Base-by-base conservation (phyloP, 2,797 vertebrate species). In the Darevskia mixta region DNA sequence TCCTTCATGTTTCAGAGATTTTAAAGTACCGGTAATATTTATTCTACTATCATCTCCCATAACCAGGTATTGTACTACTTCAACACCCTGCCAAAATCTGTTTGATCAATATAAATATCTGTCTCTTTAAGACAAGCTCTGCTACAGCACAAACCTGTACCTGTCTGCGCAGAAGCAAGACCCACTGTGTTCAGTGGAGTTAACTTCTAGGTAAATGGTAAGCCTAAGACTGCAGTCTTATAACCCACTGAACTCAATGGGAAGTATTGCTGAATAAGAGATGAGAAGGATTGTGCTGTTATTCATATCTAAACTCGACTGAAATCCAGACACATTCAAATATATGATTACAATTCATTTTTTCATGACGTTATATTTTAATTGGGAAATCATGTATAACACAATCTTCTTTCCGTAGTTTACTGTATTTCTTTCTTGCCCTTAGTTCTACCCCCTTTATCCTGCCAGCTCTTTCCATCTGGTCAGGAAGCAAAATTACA, bases 401-500 rank as follows among this genome's bases (percentile, higher is more conserved):
- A 58, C 15, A 49, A 45, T 83, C 64, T 82, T 41, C 80, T 27
- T 81, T 75, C 69, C 20, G 8, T 73, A 80, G 20, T 67, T 69
- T 67, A 69, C 75, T 79, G 27, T 85, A 80, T 75, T 78, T 85
- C 45, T 13, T 87, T 87, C 69, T 20, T 77, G 43, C 32, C 0
- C 67, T 64, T 55, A 79, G 88, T 86, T 2, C 0, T 73, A 23
- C n/a, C 38, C 82, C 5, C 76, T 93, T 32, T 72, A 18, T 64
- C 90, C 86, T 92, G 20, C 41, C 76, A 0, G 67, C 0, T 79
- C 82, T 90, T 91, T 93, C 43, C 25, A 8, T 88, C 8, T 83
- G 45, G 4, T 82, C 58, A 87, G 83, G 88, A 90, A 41, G 29
- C 84, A 85, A 87, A 91, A 89, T 90, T 88, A 85, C 85, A 85